Conservation (phyloP, 2,797 vertebrate genomes). For the Huso huso region DNA sequence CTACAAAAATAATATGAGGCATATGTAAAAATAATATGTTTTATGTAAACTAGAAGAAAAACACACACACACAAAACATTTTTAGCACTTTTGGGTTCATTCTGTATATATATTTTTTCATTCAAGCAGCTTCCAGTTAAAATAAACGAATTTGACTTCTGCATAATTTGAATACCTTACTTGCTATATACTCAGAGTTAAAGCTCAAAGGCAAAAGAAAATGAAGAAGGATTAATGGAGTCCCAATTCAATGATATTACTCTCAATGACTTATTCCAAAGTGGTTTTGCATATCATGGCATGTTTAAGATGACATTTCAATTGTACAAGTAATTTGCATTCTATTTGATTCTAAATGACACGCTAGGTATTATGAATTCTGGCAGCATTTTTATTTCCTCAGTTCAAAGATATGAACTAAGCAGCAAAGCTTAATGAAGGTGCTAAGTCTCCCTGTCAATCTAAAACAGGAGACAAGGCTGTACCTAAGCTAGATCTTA, state of each 20-base stretch:
- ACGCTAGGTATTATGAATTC: slow-evolving; percentile 73
- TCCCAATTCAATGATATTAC: slow-evolving; percentile 77
- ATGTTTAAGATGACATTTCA: slow-evolving; percentile 80
- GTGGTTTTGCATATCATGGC: slow-evolving; percentile 71
- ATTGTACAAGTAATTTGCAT: slow-evolving; percentile 76
- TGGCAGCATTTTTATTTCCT: slow-evolving; percentile 50
- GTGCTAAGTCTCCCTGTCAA: slow-evolving; percentile 71
- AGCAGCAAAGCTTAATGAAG: slow-evolving; percentile 71
- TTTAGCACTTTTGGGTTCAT: slow-evolving; percentile 10
- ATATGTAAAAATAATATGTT: no score
- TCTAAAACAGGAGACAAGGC: slow-evolving; percentile 62
- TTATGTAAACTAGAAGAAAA: no score
- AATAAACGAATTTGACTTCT: background rate
- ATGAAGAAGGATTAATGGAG: slow-evolving; percentile 74
- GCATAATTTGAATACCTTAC: slow-evolving; percentile 1
- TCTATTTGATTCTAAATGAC: slow-evolving; percentile 78
- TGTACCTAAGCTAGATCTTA: slow-evolving; percentile 66
- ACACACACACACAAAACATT: no score
- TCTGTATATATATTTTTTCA: background rate
- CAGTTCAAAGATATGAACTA: slow-evolving; percentile 71
- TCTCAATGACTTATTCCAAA: slow-evolving; percentile 77
- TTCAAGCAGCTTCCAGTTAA: background rate
- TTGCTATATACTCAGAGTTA: slow-evolving; percentile 52
- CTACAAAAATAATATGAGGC: no score
- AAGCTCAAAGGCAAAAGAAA: slow-evolving; percentile 77